Base-by-base conservation (phyloP, 2,888 invertebrate species). In the Dryobota labecula region DNA sequence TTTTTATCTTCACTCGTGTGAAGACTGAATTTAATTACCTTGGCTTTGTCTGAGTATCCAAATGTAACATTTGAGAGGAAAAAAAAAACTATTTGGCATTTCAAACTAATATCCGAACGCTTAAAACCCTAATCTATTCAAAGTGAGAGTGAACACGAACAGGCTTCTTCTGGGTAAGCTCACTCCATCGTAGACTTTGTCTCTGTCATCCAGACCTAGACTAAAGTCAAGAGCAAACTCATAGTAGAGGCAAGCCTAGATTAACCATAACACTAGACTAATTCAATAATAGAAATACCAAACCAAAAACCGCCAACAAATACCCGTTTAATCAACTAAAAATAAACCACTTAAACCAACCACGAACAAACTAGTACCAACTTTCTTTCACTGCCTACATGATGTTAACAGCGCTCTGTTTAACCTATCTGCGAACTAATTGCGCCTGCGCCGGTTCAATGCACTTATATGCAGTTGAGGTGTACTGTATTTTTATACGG, bases 371-470 rank as follows among this genome's bases (percentile, higher is more conserved):
- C 73, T 56, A 68, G 73, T 68, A 70, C 70, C 54, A 69, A 71
- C 83, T 82, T 83, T 84, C 83, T 79, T 83, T 70, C 54, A 62
- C 70, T 58, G 66, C 82, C 70, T 61, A 74, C 84, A 69, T 57
- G 76, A 63, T 84, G 76, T 84, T 74, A 72, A 83, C 82, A 82
- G 72, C 72, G 71, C 74, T 61, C 82, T 80, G 76, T 71, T 74
- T 79, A 82, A 71, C 61, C 82, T 83, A 84, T 84, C 70, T 70
- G 83, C 85, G 69, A 84, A 84, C 88, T 91, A 89, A 91, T 90
- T 89, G 88, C 90, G 85, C 84, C 36, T 64, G 82, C 85, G 78
- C 82, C 73, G 76, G 82, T 88, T 90, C 91, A 89, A 86, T 88
- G 91, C 88, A 87, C 90, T 88, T 87, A 61, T 72, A 75, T 85